Conservation (phyloP, 1,140 invertebrate species). For the Ostrea edulis region DNA sequence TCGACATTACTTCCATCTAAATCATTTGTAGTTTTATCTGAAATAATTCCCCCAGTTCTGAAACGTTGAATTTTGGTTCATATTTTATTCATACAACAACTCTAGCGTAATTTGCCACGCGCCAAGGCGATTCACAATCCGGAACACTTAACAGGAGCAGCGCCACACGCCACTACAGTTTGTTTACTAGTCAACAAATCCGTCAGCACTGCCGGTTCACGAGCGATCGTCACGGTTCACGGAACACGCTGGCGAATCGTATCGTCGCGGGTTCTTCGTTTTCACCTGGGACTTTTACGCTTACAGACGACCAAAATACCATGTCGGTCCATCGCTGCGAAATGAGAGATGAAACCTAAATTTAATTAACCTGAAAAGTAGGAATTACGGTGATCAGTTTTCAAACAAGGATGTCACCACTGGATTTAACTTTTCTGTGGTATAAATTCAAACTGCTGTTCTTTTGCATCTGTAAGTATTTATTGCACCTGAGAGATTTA, state of each 20-base stretch:
- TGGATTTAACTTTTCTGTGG: background rate
- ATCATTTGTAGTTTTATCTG: no score
- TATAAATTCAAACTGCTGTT: background rate
- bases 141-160: background rate
- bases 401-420: background rate
- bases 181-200: conserved; percentile 10
- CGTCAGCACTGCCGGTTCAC: conserved; percentile 8
- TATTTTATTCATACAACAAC: no score
- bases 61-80: no score
- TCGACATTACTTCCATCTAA: no score
- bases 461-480: conserved; percentile 17
- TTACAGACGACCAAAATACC: conserved; percentile 16
- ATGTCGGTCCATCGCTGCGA: conserved; percentile 26
- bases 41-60: no score
- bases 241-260: background rate
- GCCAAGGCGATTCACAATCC: background rate
- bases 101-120: background rate
- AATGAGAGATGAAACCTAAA: conserved; percentile 29
- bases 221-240: conserved; percentile 10
- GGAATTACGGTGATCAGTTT: background rate
- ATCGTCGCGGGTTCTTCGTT: conserved; percentile 5
- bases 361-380: background rate
- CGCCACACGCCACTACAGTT: conserved; percentile 13
- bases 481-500: conserved; percentile 16
- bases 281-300: conserved; percentile 14